Conservation (phyloP, 2,113 vertebrate genomes). For the Parotia lawesii region DNA sequence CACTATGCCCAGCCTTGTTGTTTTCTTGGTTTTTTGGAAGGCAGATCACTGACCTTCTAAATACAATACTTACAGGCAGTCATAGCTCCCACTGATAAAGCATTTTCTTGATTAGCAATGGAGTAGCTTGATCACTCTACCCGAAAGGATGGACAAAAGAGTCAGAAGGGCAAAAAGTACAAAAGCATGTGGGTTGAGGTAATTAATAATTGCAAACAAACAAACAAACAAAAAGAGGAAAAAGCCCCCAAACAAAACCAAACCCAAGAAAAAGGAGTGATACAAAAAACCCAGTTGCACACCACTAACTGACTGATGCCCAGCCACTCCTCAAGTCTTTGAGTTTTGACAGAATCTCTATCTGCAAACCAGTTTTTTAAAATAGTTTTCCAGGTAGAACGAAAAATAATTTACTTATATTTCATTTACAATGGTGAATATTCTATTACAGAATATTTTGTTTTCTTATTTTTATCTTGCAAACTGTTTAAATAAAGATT, state of each 20-base stretch:
- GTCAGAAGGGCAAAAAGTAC: background rate
- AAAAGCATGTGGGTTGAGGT: background rate
- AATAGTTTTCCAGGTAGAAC: background rate
- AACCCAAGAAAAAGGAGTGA: background rate
- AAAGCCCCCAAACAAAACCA: rapidly evolving
- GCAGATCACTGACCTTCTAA: background rate
- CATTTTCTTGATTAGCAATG: background rate
- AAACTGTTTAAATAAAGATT: background rate
- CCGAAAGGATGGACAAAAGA: background rate
- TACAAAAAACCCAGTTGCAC: background rate
- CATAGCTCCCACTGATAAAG: background rate
- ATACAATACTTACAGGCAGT: background rate
- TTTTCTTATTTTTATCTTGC: background rate
- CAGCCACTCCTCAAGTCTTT: background rate
- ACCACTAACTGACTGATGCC: too few relatives aligned
- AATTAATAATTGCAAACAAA: background rate
- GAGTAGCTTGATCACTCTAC: background rate
- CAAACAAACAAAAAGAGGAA: background rate
- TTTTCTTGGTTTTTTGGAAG: background rate
- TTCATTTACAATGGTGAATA: background rate
- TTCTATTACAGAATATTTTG: background rate
- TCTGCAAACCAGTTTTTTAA: background rate
- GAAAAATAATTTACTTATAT: background rate
- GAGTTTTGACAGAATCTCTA: background rate
- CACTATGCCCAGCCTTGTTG: background rate